A percentile compares a stretch with the other conserved stretches of the same genome.
Conservation (phyloP, 2,113 vertebrate genomes). For the Zosterops japonicus region DNA sequence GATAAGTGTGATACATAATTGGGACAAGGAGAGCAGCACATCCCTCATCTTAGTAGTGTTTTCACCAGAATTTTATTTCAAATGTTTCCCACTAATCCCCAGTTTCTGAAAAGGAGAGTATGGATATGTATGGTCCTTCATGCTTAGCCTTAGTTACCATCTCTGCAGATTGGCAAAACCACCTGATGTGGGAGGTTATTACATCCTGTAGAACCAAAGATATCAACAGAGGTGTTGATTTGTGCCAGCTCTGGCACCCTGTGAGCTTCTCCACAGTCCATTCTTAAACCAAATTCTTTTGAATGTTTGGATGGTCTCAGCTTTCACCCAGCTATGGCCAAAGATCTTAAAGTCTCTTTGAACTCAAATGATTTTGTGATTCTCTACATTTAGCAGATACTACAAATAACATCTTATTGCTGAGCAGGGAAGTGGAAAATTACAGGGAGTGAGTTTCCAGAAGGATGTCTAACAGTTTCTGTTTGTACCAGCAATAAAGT, state of each 20-base stretch:
- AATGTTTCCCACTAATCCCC: neutral
- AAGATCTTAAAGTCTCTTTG: neutral
- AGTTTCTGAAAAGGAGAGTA: neutral
- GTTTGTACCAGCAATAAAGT: neutral
- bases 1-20: neutral
- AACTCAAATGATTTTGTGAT: neutral
- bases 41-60: neutral
- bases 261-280: neutral
- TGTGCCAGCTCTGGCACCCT: neutral
- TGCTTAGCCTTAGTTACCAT: neutral
- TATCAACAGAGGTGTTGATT: neutral
- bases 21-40: neutral
- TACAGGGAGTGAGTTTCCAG: neutral
- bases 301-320: neutral
- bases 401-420: neutral
- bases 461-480: neutral
- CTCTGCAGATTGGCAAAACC: neutral
- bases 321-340: neutral
- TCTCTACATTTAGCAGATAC: neutral
- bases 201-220: neutral
- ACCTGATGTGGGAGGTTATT: neutral
- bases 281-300: neutral
- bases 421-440: neutral
- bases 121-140: rapidly evolving
- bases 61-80: neutral